These are phyloP conservation scores for Dendrolimus punctatus DNA, from an alignment of 1,140 invertebrate genomes.

Conservation along the genomic window DNA sequence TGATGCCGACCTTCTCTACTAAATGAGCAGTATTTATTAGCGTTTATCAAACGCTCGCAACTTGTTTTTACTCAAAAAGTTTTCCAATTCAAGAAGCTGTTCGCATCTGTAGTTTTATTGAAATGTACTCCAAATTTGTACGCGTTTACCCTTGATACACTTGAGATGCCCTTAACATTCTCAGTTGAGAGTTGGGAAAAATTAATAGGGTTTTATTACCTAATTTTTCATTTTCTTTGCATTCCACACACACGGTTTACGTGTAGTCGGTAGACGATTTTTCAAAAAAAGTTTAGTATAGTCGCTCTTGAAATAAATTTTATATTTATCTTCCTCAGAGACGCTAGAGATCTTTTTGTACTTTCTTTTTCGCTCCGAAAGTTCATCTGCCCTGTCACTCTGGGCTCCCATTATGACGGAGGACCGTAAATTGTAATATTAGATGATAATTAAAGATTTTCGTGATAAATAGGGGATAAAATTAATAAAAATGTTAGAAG, in stretches of 20 bases:
- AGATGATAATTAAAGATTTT: no score
- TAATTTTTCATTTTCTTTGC: conserved; percentile 8
- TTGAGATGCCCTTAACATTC: conserved; percentile 1
- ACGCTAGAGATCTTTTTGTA: no score
- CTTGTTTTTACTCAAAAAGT: conserved; percentile 8
- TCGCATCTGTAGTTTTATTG: conserved; percentile 5
- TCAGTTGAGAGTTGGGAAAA: conserved; percentile 2
- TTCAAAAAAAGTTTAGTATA: conserved; percentile 13
- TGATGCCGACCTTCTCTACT: conserved; percentile 7
- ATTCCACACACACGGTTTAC: conserved; percentile 13
- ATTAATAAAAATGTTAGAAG: no score
- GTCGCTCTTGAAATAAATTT: no score
- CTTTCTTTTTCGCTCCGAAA: no score
- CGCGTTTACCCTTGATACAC: conserved; percentile 3
- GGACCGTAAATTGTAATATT: no score
- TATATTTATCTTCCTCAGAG: no score
- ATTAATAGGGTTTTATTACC: conserved; percentile 15
- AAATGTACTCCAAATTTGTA: conserved; percentile 6
- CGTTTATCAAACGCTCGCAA: conserved; percentile 13
- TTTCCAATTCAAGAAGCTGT: conserved; percentile 13
- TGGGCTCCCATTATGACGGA: no score
- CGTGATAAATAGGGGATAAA: no score
- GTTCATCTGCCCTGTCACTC: no score
- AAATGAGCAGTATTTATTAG: conserved; percentile 9
- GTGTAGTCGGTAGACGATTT: conserved; percentile 6